Conservation (phyloP, 1,140 invertebrate species). For the Ruditapes philippinarum region DNA sequence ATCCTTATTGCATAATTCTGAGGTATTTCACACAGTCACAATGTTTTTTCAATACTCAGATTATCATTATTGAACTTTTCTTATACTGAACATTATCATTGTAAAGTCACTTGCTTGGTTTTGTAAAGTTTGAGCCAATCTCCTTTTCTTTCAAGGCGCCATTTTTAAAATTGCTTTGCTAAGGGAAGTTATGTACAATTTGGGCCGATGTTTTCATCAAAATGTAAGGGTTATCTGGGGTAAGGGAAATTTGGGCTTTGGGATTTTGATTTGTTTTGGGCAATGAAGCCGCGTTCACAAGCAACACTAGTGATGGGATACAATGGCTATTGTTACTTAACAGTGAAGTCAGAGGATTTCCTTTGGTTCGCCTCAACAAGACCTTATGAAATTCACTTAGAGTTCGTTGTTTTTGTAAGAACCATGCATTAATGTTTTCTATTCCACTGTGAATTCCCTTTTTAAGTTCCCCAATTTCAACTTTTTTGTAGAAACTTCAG, state of each 20-base stretch:
- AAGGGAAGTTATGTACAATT: constrained; percentile 11
- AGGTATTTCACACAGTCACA: too few species aligned
- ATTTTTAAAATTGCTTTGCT: not conserved
- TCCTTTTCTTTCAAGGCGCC: not conserved
- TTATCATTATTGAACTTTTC: too few species aligned
- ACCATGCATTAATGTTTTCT: not conserved
- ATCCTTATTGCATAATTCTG: too few species aligned
- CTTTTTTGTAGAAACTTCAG: not conserved
- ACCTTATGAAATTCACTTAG: not conserved
- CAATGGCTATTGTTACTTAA: not conserved
- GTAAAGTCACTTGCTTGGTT: too few species aligned
- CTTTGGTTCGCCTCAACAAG: too few species aligned
- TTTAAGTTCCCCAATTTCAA: not conserved
- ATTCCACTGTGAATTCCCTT: not conserved
- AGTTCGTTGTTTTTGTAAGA: not conserved
- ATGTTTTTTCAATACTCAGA: too few species aligned
- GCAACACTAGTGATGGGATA: constrained; percentile 11
- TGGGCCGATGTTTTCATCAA: not conserved
- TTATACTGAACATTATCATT: too few species aligned
- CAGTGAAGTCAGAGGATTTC: not conserved
- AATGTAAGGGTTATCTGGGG: constrained; percentile 4
- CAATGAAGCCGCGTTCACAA: too few species aligned
- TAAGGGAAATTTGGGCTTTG: not conserved
- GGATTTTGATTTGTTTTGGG: constrained; percentile 3
- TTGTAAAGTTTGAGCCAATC: not conserved